Base-by-base conservation (phyloP, 30 jellyfish, hydroid and myxozoan genomes). In the Pelagia noctiluca region DNA sequence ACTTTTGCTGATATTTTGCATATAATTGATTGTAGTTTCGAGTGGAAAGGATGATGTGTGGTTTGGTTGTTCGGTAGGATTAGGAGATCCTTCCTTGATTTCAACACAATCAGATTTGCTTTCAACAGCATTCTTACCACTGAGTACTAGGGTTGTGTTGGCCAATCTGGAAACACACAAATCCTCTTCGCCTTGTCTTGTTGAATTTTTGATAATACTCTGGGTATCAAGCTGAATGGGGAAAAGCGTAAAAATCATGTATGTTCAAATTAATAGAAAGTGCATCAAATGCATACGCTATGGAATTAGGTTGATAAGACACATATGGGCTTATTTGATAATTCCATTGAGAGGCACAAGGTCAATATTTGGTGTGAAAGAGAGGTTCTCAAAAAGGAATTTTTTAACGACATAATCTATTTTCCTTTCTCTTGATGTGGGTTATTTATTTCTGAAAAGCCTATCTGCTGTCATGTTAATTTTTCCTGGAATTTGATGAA, bases 81-180 rank as follows among this genome's bases (percentile, higher is more conserved):
- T 50, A 74, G 50, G 11, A 50, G 76, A 23, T 26, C n/a, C 49
- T 26, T 74, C 35, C 23, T 8, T 49, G 75, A 29, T 31, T 46
- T 26, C 3, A 74, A 25, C 28, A 74, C 52, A 5, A 74, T 34
- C 7, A 79, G 86, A 11, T 22, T 22, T 22, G 24, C 3, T 31
- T 64, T 25, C 24, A 64, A 53, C 24, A 64, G 53, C 7, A 5
- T 18, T 31, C 7, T 22, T 64, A 31, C 78, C 53, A 34, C n/a
- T 11, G 83, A 32, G 36, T 31, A 70, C 83, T 74, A 70, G 29
- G 70, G 67, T 24, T 70, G 83, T 34, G 83, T 70, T 37, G 83
- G 83, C 83, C 83, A 70, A 35, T 70, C 72, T 57, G 72, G 72
- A 26, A 26, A 21, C 34, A 57, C 34, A 21, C 29, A 21, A 57